Base-by-base conservation (phyloP, 2,113 vertebrate genomes). In the Rattus rattus region DNA sequence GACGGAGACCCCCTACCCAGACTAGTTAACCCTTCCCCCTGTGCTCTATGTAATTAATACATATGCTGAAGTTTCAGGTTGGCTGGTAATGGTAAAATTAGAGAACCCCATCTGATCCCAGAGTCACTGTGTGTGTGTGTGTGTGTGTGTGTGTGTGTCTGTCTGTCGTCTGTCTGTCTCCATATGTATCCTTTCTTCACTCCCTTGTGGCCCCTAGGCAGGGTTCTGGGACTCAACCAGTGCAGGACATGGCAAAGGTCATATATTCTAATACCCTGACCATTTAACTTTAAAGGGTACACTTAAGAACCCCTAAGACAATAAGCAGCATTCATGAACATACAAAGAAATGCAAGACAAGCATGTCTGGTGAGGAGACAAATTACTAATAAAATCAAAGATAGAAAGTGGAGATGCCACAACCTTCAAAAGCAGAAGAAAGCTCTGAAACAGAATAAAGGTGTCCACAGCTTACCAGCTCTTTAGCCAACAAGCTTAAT, bases 321-420 rank as follows among this genome's bases (percentile, higher is more conserved):
- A 7, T 2, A 13, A 19, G 3, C 0, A 13, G 12, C 9, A 49
- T 65, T 92, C 47, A 63, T 52, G 61, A 76, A 87, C 20, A 52
- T 16, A 39, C 0, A 59, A 61, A 73, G 61, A 19, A 76, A 1
- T 85, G 11, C 20, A 87, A 77, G 96, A 96, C 49, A 84, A 84
- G 88, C 76, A 94, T 56, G 94, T 73, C 72, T 43, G 33, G 47
- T 52, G 19, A 90, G 97, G 90, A 96, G 24, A 1, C 5, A 14
- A 83, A 16, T 36, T 49, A 49, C 26, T 43, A 17, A 39, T 5
- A 33, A 92, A 30, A 85, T 65, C 36, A 22, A 61, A 86, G 54
- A 59, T 17, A 14, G 47, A 72, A 49, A 61, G 47, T 3, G 6
- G 79, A 47, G 43, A 30, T 14, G 16, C 52, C 33, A n/a, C 6